Base-by-base conservation (phyloP, 1,140 invertebrate species). In the Sycophaga agraensis region DNA sequence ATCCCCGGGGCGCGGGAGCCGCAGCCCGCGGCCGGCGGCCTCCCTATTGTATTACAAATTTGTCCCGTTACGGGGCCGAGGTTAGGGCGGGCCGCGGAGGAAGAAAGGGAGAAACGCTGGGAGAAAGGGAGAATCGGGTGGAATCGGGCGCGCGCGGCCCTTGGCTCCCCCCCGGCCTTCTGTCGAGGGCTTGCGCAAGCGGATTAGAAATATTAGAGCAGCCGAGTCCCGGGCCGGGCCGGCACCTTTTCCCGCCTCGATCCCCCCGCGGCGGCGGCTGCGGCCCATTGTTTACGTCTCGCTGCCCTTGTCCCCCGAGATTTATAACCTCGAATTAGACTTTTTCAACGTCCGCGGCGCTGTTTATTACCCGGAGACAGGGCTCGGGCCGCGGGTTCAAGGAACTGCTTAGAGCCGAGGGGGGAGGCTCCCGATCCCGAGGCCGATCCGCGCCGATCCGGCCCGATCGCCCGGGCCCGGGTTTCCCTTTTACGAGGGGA, bases 31-130 rank as follows among this genome's bases (percentile, higher is more conserved):
- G n/a, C n/a, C n/a, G n/a, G n/a, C n/a, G n/a, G n/a, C n/a, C n/a
- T 55, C 50, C 24, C 59, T 66, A 58, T 62, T 62, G 50, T 62
- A 62, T 49, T 62, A 55, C 51, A 55, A 66, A 62, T 56, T 66
- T 55, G 50, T 63, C 54, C 64, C 64, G 55, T 62, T 66, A 66
- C 9, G 7, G 5, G n/a, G n/a, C n/a, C n/a, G n/a, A n/a, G n/a
- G n/a, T n/a, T n/a, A n/a, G n/a, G n/a, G n/a, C n/a, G n/a, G n/a
- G n/a, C n/a, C n/a, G n/a, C n/a, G n/a, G n/a, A 17, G 17, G 9
- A 7, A 53, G 17, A 26, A 22, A 17, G n/a, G 28, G 2, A 40
- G 22, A 40, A 22, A 55, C 1, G 28, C 16, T 11, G 17, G 31
- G 40, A 43, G 19, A 12, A 9, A 39, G 2, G 21, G 11, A 37